Evolutionary conservation across 2,888 invertebrate genomes (phyloP), one percentile per base, ranked within the genome.

Genomic region (Silvanus unidentatus): DNA sequence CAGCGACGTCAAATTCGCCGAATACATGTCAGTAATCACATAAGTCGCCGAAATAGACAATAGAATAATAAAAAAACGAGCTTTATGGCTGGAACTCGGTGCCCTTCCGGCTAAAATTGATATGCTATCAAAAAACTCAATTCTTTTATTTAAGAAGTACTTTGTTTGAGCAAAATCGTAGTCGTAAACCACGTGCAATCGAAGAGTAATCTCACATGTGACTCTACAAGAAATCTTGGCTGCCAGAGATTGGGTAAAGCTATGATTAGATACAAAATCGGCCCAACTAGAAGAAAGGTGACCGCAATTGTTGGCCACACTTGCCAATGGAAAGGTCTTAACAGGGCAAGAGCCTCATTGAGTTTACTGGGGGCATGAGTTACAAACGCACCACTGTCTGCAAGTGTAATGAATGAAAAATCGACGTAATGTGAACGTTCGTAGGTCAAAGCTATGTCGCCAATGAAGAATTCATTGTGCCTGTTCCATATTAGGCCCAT

Each of bases 21-120:
- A 86, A 64, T 87, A 87, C 75, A 87, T 83, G 65, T 86, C 86
- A 0, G 83, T 84, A 39, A 87, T 80, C 2, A 87, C 85, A 64
- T 87, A 87, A 0, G 87, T 87, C 1, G 84, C 83, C 16, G 83
- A 81, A n/a, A 87, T 74, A 40, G 84, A 84, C 38, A 86, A 76
- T 2, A 86, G 69, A 16, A 84, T 80, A 10, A 80, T 77, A n/a
- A 86, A 77, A 36, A 85, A 76, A 39, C 86, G 77, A 1, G 82
- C 80, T 57, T 84, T 82, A 61, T 80, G 77, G 1, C 79, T 82
- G 41, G 77, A 75, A 16, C 80, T 80, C 1, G 82, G 80, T 48
- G 78, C 77, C 54, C 75, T 77, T 47, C 75, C 78, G 36, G 80
- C 81, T 63, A 72, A 42, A 68, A 66, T 46, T 45, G 11, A 48